Percentiles rank a stretch among this genome's conserved stretches.
These are phyloP conservation scores for Sminthurinus signatus DNA, from an alignment of 1,140 invertebrate genomes.

Conservation along the genomic window DNA sequence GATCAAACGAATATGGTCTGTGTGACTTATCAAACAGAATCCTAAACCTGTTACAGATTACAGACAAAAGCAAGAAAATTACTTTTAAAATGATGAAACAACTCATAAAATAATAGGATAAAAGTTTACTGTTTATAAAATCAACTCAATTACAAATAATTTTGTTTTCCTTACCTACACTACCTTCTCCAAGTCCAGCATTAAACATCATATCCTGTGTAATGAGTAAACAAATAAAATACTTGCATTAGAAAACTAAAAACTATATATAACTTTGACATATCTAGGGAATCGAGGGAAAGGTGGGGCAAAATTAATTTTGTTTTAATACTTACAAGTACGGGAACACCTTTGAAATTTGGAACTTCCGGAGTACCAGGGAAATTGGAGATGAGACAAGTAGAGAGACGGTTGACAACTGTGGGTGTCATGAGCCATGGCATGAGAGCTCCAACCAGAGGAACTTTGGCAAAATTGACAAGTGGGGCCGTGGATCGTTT, in stretches of 20 bases:
- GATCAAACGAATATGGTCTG: constrained; percentile 14
- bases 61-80: not conserved
- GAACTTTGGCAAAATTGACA: constrained; percentile 12
- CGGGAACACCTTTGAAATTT: constrained; percentile 10
- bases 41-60: constrained; percentile 20
- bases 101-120: too few relatives aligned
- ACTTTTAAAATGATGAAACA: too few relatives aligned
- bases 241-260: too few relatives aligned
- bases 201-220: constrained; percentile 31
- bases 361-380: constrained; percentile 20
- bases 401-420: not conserved
- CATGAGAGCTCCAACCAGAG: constrained; percentile 13
- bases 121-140: too few relatives aligned
- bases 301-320: too few relatives aligned
- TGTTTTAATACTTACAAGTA: too few relatives aligned
- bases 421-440: constrained; percentile 1
- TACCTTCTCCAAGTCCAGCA: constrained; percentile 22
- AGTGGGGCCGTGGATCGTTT: constrained; percentile 16
- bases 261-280: too few relatives aligned
- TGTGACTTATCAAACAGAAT: constrained; percentile 22
- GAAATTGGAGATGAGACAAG: constrained; percentile 22
- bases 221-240: too few relatives aligned
- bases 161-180: constrained; percentile 7
- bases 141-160: too few relatives aligned
- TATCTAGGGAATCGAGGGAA: too few relatives aligned